A percentile compares a stretch with the other conserved stretches of the same genome.
Conservation (phyloP, 2,797 vertebrate species). For the Furcifer pardalis region DNA sequence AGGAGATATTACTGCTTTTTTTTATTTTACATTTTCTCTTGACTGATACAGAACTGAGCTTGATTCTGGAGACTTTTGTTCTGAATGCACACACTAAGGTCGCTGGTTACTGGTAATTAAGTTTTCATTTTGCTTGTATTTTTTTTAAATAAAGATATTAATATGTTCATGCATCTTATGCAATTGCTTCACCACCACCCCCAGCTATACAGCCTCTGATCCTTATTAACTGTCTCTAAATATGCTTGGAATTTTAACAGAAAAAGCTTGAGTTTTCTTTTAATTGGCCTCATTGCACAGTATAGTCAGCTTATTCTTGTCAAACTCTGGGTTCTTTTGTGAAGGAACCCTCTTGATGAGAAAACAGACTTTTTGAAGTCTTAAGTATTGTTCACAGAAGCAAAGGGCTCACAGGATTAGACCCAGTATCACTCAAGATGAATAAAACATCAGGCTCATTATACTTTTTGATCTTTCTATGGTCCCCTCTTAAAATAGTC, state of each 20-base stretch:
- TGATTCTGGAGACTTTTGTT: not conserved
- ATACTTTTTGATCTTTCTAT: constrained; percentile 21
- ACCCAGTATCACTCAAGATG: constrained; percentile 23
- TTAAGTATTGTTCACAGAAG: constrained; percentile 25
- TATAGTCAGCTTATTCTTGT: constrained; percentile 16
- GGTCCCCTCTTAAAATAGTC: constrained; percentile 21
- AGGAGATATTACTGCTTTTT: not conserved
- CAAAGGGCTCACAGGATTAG: constrained; percentile 28
- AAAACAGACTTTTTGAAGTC: constrained; percentile 37
- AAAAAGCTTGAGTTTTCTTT: not conserved
- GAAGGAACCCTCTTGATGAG: constrained; percentile 23
- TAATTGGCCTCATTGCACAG: constrained; percentile 26
- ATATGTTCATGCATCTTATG: not conserved
- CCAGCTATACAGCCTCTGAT: not conserved
- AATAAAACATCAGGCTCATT: constrained; percentile 38
- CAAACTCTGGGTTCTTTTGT: constrained; percentile 30
- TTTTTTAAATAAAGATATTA: not conserved
- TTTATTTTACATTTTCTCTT: not conserved
- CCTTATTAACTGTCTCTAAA: constrained; percentile 24
- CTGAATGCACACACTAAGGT: not conserved
- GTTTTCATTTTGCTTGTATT: not conserved
- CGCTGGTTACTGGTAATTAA: constrained; percentile 2
- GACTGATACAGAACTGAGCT: not conserved
- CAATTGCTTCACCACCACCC: not conserved
- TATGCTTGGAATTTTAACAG: constrained; percentile 29